phyloP scores from a whole-genome alignment of 1,140 invertebrate species.

The Whitmania pigra region DNA sequence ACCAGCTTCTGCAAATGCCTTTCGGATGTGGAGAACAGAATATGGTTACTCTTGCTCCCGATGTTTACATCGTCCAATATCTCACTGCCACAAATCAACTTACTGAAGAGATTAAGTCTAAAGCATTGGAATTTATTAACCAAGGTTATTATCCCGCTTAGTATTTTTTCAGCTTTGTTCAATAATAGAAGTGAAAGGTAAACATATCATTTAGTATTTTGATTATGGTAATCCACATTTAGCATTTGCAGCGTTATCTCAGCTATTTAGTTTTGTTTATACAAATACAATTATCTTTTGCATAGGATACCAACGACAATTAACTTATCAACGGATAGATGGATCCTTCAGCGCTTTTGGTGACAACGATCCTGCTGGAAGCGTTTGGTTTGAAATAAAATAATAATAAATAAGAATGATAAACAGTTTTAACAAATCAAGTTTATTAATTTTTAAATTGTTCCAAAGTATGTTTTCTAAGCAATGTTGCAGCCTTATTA shows the following conservation, averaged over 20 bases:
- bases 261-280: too few species aligned
- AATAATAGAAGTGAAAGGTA: too few species aligned
- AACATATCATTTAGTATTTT: too few species aligned
- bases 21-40: constrained; percentile 89
- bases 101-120: constrained; percentile 53
- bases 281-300: too few species aligned
- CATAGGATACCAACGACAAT: constrained; percentile 74
- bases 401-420: neutral
- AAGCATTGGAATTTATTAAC: constrained; percentile 59
- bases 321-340: constrained; percentile 73
- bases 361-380: constrained; percentile 63
- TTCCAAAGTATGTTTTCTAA: too few species aligned
- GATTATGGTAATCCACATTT: too few species aligned
- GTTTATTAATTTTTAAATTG: too few species aligned
- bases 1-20: constrained; percentile 61
- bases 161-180: too few species aligned
- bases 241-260: too few species aligned
- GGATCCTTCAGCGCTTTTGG: constrained; percentile 91
- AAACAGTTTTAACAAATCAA: neutral
- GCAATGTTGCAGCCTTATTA: too few species aligned
- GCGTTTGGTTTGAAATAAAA: constrained; percentile 57
- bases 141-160: constrained; percentile 41
- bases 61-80: constrained; percentile 72
- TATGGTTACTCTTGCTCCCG: constrained; percentile 80
- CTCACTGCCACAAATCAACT: constrained; percentile 51